phyloP scores from a whole-genome alignment of 2,888 invertebrate species.

The Heliconius ethilla region DNA sequence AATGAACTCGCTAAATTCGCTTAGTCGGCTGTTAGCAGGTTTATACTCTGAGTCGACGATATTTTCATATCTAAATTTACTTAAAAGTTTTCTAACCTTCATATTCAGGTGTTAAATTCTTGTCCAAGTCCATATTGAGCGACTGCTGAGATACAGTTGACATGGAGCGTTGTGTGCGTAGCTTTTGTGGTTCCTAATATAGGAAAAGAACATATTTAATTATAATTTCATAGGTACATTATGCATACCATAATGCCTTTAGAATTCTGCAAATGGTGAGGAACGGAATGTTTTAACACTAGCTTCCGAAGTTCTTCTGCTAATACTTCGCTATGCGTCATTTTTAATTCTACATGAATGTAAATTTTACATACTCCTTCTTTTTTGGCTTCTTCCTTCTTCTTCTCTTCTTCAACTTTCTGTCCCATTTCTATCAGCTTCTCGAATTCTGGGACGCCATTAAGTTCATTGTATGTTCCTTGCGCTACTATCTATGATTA shows the following conservation, averaged over 20 bases:
- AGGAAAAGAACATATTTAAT: too few relatives aligned
- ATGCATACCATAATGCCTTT: too few relatives aligned
- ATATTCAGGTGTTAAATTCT: constrained; percentile 64
- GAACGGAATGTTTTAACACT: too few relatives aligned
- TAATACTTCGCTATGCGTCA: too few relatives aligned
- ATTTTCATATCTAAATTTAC: neutral
- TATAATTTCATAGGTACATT: too few relatives aligned
- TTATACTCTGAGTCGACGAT: too few relatives aligned
- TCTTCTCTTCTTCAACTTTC: constrained; percentile 66
- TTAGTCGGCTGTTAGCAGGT: too few relatives aligned
- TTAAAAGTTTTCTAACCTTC: constrained; percentile 77
- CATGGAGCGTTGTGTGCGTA: constrained; percentile 71
- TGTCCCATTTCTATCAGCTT: constrained; percentile 69
- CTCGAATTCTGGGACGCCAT: constrained; percentile 68
- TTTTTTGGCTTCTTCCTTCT: constrained; percentile 65
- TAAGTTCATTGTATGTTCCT: constrained; percentile 84
- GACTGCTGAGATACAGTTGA: constrained; percentile 72
- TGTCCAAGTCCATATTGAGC: constrained; percentile 67
- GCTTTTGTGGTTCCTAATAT: constrained; percentile 66
- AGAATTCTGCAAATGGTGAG: too few relatives aligned
- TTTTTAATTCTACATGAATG: too few relatives aligned
- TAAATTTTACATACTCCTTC: constrained; percentile 52
- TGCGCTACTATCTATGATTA: constrained; percentile 77
- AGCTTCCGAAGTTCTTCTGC: too few relatives aligned
- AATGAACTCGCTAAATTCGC: too few relatives aligned